Base-by-base conservation (phyloP, 2,113 vertebrate genomes). In the Gopherus flavomarginatus region DNA sequence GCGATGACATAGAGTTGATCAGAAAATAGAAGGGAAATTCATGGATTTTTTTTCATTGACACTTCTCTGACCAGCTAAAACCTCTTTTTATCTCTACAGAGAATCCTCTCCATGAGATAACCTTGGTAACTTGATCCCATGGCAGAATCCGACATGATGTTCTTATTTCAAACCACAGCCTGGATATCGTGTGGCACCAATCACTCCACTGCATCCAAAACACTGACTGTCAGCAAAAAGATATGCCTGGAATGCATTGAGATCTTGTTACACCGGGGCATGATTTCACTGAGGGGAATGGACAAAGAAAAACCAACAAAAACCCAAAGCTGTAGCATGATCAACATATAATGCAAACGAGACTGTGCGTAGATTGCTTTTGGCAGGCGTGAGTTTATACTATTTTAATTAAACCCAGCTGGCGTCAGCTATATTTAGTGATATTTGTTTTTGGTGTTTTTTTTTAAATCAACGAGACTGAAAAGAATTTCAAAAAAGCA, bases 231-330 rank as follows among this genome's bases (percentile, higher is more conserved):
- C 91, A 88, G 13, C 1, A 29, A 50, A 72, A 53, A 75, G 85
- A 29, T 86, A 89, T 24, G 88, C 26, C 92, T 79, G 97, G 96
- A 95, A 96, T 94, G 80, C 81, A 42, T 44, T 5, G 1, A 83
- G 88, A 65, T 57, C 42, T 82, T 89, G 13, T 59, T 87, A 87
- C 89, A 16, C 38, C 4, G 56, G 89, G 93, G 81, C 1, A 17
- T 26, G 44, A 88, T 96, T 93, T 93, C 65, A 10, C 75, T 53
- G 90, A 72, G n/a, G 90, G 93, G 81, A 91, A 57, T 77, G 77
- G 86, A 62, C 49, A 2, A 59, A 86, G 57, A 83, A 77, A 85
- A 21, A 21, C 38, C 12, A 42, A 13, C 75, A 12, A 6, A 42
- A n/a, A 12, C 8, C 2, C 42, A 35, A 7, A 53, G 87, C 69